Base-by-base conservation (phyloP, 2,888 invertebrate species). In the Lordiphosa andalusiaca region DNA sequence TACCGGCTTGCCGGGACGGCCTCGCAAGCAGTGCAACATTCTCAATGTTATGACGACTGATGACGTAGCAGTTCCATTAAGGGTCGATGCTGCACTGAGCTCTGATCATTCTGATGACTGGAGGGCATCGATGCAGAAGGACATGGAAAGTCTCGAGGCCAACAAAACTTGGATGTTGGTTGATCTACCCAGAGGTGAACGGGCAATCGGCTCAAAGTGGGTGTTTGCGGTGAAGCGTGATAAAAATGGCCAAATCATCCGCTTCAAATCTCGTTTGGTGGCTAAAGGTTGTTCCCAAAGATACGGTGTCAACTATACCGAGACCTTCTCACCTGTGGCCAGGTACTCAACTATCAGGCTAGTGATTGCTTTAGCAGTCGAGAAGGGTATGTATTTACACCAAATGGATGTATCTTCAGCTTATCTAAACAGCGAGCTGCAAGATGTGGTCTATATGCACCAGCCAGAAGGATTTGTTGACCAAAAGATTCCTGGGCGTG, bases 371-470 rank as follows among this genome's bases (percentile, higher is more conserved):
- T 25, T 75, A 21, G 65, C 74, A 0, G 65, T 58, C 2, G 68
- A 81, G 44, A 46, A 62, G n/a, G 48, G 57, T 0, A 33, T 71
- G 30, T 35, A 67, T 10, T 9, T 76, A 1, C 66, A 76, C 13
- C 71, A 73, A 13, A 66, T 73, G 59, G 68, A 73, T 42, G 62
- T 60, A 6, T 25, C 67, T 2, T 46, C 71, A 2, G 73, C 71
- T 2, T 77, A 71, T 25, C 40, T 74, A 5, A 70, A 76, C 19
- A 64, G 69, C 12, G 58, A 66, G n/a, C 47, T 78, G 9, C n/a
- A 60, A n/a, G 68, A 75, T 10, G 36, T 36, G 1, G 54, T 73
- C 2, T 69, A 50, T 10, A 68, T 76, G 67, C 33, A 33, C 0
- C 75, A 73, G 25, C 69, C 64, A 0, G 62, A 67, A 19, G 12